phyloP scores from a whole-genome alignment of 1,140 invertebrate genomes.

The Drosophila ercepeae region DNA sequence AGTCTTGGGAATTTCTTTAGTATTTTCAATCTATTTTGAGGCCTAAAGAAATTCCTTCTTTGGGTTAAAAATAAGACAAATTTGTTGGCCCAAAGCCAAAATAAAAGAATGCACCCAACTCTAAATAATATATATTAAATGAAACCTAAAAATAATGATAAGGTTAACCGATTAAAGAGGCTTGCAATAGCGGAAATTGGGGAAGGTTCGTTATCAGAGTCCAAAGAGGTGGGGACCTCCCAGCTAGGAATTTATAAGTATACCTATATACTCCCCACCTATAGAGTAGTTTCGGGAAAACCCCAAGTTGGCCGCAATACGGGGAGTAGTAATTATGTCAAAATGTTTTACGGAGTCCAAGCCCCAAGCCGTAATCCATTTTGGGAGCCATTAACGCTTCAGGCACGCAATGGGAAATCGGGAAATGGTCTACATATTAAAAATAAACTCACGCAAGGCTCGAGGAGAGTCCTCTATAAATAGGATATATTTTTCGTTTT shows the following conservation, averaged over 20 bases:
- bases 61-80: conserved; percentile 5
- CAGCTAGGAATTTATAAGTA: neutral
- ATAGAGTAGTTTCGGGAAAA: conserved; percentile 37
- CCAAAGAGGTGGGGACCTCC: neutral
- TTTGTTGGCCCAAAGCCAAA: conserved; percentile 12
- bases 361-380: conserved; percentile 27
- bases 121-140: neutral
- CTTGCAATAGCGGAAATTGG: conserved; percentile 32
- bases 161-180: conserved; percentile 17
- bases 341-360: conserved; percentile 2
- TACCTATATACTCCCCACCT: neutral
- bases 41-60: neutral
- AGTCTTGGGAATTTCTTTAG: neutral
- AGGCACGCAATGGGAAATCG: conserved; percentile 26
- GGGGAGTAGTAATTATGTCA: conserved; percentile 28
- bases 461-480: conserved; percentile 25
- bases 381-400: conserved; percentile 26
- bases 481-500: conserved; percentile 6
- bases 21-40: conserved; percentile 6
- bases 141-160: conserved; percentile 21
- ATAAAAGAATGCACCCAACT: conserved; percentile 2
- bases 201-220: conserved; percentile 34
- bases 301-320: conserved; percentile 21
- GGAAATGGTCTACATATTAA: conserved; percentile 39
- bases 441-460: conserved; percentile 58